A percentile compares a stretch with the other conserved stretches of the same genome.
Evolutionary conservation across 1,140 invertebrate species (phyloP).

Genomic region (Zaprionus camerounensis): DNA sequence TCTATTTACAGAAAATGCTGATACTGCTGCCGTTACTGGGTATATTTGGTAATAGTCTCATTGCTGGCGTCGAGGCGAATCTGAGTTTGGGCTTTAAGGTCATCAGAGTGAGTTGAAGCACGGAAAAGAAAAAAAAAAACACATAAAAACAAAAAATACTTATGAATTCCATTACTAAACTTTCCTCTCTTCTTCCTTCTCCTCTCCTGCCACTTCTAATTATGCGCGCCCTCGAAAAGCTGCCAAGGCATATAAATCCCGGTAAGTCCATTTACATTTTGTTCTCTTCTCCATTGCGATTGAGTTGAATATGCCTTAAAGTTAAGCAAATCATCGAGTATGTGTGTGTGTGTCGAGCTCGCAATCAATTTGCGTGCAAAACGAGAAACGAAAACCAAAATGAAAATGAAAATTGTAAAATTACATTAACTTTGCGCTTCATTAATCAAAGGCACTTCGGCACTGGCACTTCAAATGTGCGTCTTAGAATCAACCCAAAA

Average conservation of each 20-base stretch:
- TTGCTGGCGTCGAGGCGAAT: conserved; percentile 72
- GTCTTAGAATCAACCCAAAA: conserved; percentile 43
- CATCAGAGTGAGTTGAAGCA: conserved; percentile 74
- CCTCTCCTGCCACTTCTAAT: conserved; percentile 25
- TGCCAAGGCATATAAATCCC: conserved; percentile 77
- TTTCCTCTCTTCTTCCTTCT: conserved; percentile 22
- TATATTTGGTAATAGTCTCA: conserved; percentile 77
- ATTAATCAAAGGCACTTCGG: conserved; percentile 70
- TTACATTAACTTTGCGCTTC: conserved; percentile 71
- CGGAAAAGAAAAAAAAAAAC: conserved; percentile 6
- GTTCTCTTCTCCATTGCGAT: conserved; percentile 23
- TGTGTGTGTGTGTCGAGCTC: conserved; percentile 8
- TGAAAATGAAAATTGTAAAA: conserved; percentile 55
- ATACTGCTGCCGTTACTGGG: conserved; percentile 78
- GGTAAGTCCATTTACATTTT: conserved; percentile 62
- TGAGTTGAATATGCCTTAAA: conserved; percentile 32
- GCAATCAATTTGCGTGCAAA: conserved; percentile 48
- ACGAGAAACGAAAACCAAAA: conserved; percentile 35
- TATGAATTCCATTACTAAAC: conserved; percentile 68
- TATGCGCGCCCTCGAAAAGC: conserved; percentile 50
- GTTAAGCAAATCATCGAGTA: conserved; percentile 42
- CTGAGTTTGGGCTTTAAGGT: conserved; percentile 80
- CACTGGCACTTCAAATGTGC: conserved; percentile 35
- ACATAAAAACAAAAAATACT: conserved; percentile 39
- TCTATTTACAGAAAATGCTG: conserved; percentile 74